These are phyloP conservation scores for Sebastolobus alascanus DNA, from an alignment of 2,797 vertebrate genomes.

Conservation along the genomic window DNA sequence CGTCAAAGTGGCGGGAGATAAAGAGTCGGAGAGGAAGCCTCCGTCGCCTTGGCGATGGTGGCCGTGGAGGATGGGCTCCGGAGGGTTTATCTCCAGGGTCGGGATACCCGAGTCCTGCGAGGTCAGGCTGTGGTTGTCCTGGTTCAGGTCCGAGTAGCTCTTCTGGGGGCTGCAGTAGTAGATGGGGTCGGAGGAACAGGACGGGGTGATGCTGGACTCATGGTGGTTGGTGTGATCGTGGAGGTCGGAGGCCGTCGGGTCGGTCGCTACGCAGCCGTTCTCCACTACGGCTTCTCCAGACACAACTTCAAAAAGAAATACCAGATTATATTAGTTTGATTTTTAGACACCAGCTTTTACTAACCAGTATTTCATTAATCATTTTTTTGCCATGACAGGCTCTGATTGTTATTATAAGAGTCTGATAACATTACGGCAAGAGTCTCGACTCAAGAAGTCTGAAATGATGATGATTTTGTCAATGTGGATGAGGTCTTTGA, in stretches of 20 bases:
- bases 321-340: not conserved
- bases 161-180: constrained; percentile 67
- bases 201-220: constrained; percentile 35
- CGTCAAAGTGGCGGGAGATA: constrained; percentile 80
- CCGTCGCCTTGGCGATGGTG: constrained; percentile 72
- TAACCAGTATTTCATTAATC: not conserved
- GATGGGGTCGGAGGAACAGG: constrained; percentile 58
- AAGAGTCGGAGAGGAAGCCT: constrained; percentile 68
- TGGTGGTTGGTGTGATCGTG: constrained; percentile 65
- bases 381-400: too few relatives aligned
- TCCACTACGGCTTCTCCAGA: constrained; percentile 65
- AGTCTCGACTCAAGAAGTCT: too few relatives aligned
- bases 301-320: constrained; percentile 50
- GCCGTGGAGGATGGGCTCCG: constrained; percentile 84
- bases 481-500: too few relatives aligned
- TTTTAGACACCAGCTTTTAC: too few relatives aligned
- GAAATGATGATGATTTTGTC: too few relatives aligned
- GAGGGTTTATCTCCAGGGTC: constrained; percentile 92
- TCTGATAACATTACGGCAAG: too few relatives aligned
- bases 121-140: constrained; percentile 87
- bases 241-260: constrained; percentile 27
- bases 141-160: constrained; percentile 62
- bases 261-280: constrained; percentile 64
- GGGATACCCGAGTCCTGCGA: constrained; percentile 95
- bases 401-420: too few relatives aligned